A percentile compares a stretch with the other conserved stretches of the same genome.
Conservation (phyloP, 2,888 invertebrate species). For the Dynastes maya region DNA sequence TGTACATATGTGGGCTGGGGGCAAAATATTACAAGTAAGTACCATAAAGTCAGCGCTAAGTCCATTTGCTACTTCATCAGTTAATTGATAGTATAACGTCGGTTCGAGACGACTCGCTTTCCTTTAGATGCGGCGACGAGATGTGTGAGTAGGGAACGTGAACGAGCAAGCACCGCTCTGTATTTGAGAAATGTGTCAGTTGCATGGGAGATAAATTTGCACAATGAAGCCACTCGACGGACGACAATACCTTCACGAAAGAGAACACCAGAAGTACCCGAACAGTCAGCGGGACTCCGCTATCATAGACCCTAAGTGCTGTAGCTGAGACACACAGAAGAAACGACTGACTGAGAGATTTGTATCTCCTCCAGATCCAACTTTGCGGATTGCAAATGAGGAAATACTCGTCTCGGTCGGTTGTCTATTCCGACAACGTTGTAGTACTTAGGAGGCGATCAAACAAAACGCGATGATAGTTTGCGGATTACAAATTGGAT, state of each 20-base stretch:
- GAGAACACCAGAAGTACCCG: constrained; percentile 33
- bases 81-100: constrained; percentile 5
- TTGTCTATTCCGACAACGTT: constrained; percentile 53
- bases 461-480: constrained; percentile 35
- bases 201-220: constrained; percentile 61
- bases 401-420: constrained; percentile 29
- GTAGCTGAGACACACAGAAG: constrained; percentile 38
- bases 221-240: constrained; percentile 57
- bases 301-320: constrained; percentile 24
- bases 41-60: constrained; percentile 1
- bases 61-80: constrained; percentile 23
- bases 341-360: constrained; percentile 53
- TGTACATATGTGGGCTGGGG: too few species aligned
- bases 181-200: constrained; percentile 64
- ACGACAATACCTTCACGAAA: constrained; percentile 37
- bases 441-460: constrained; percentile 24
- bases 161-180: constrained; percentile 43
- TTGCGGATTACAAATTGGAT: constrained; percentile 36
- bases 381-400: constrained; percentile 60
- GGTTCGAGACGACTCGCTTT: neutral
- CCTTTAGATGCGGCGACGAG: constrained; percentile 12
- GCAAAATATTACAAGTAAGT: too few species aligned
- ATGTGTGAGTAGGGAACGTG: constrained; percentile 10
- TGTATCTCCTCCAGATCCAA: constrained; percentile 60
- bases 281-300: constrained; percentile 34